A percentile compares a stretch with the other conserved stretches of the same genome.
Evolutionary conservation across 2,888 invertebrate genomes (phyloP).

Genomic region (Willowsia nigromaculata): DNA sequence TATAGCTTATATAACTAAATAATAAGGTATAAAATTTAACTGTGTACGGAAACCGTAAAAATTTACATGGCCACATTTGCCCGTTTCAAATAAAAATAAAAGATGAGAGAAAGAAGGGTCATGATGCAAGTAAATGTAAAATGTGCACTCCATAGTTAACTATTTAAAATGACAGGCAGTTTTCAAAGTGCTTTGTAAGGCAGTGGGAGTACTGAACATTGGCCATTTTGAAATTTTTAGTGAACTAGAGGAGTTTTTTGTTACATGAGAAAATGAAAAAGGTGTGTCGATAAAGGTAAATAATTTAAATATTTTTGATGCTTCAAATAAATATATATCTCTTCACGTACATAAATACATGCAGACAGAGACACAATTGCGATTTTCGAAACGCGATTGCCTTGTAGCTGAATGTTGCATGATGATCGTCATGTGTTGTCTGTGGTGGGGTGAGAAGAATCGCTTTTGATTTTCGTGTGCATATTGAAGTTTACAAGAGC

Average conservation of each 20-base stretch:
- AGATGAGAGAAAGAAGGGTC: background rate
- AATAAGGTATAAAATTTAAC: background rate
- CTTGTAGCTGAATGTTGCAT: background rate
- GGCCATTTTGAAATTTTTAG: background rate
- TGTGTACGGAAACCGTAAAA: background rate
- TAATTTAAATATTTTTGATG: slow-evolving; percentile 37
- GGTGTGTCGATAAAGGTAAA: background rate
- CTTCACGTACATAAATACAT: background rate
- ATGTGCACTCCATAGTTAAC: background rate
- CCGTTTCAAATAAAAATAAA: background rate
- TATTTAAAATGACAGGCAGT: background rate
- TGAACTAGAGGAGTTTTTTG: background rate
- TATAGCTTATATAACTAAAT: background rate
- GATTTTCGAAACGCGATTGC: background rate
- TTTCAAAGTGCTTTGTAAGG: background rate
- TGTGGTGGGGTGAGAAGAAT: background rate
- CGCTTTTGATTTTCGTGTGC: background rate
- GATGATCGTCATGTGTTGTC: background rate
- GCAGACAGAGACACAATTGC: background rate
- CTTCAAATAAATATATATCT: background rate
- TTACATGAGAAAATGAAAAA: slow-evolving; percentile 11
- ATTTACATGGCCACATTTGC: background rate
- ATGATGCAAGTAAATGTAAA: background rate
- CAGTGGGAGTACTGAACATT: background rate
- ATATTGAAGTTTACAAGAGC: background rate